Percentiles rank a stretch among this genome's conserved stretches.
phyloP scores from a whole-genome alignment of 1,140 invertebrate species.

The Drosophila lacertosa region DNA sequence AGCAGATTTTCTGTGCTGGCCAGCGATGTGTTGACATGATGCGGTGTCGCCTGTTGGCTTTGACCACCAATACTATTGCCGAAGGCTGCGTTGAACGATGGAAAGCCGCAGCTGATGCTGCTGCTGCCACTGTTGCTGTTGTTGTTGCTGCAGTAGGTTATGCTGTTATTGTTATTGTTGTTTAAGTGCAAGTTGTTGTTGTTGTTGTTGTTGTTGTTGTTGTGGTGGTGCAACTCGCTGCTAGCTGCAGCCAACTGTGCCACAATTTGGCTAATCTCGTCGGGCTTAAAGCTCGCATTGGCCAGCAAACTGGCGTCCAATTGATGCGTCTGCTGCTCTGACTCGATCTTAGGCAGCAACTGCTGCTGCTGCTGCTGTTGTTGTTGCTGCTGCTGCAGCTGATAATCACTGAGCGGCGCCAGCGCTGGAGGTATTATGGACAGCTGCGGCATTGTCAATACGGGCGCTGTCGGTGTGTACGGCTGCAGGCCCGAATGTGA shows the following conservation, averaged over 20 bases:
- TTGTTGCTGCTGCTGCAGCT: slow-evolving; percentile 33
- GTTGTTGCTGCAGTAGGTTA: slow-evolving; percentile 51
- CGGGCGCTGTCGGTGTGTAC: slow-evolving; percentile 36
- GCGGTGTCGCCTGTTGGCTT: slow-evolving; percentile 30
- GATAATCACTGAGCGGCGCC: slow-evolving; percentile 70
- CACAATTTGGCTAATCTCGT: slow-evolving; percentile 74
- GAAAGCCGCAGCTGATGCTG: slow-evolving; percentile 55
- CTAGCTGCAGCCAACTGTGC: slow-evolving; percentile 62
- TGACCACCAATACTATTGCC: slow-evolving; percentile 45
- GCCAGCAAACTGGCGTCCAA: slow-evolving; percentile 46
- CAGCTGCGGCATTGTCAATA: slow-evolving; percentile 27
- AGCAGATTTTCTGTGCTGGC: slow-evolving; percentile 67
- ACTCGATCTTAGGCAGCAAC: slow-evolving; percentile 43
- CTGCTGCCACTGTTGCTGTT: slow-evolving; percentile 52
- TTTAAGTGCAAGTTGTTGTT: slow-evolving; percentile 65
- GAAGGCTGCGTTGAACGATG: slow-evolving; percentile 69
- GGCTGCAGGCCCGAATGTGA: slow-evolving; percentile 59
- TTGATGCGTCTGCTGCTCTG: slow-evolving; percentile 24
- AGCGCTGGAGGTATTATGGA: slow-evolving; percentile 67
- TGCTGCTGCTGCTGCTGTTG: slow-evolving; percentile 29
- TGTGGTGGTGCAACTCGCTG: slow-evolving; percentile 40
- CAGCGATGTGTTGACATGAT: slow-evolving; percentile 44
- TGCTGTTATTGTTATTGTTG: slow-evolving; percentile 32
- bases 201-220: slow-evolving; percentile 36
- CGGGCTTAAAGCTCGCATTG: slow-evolving; percentile 62